phyloP scores from a whole-genome alignment of 2,888 invertebrate species.

The Aphidoletes aphidimyza region DNA sequence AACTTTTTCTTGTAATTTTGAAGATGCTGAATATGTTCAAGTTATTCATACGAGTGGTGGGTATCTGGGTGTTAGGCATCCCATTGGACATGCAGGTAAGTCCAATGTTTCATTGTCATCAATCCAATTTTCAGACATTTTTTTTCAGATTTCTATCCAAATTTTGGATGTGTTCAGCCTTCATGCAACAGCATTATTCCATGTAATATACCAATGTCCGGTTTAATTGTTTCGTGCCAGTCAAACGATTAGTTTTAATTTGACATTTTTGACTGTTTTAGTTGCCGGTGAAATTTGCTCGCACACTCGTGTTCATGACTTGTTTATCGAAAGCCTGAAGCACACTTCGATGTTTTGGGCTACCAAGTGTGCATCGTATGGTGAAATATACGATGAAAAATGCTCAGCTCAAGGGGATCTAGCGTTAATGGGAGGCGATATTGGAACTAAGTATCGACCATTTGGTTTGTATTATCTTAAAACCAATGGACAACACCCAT shows the following conservation, averaged over 20 bases:
- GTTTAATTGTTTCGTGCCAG: not conserved
- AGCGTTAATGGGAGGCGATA: constrained; percentile 49
- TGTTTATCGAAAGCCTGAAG: constrained; percentile 32
- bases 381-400: constrained; percentile 13
- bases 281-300: constrained; percentile 41
- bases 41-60: constrained; percentile 50
- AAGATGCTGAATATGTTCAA: constrained; percentile 54
- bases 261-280: not conserved
- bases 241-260: not conserved
- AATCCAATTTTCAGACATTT: not conserved
- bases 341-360: not conserved
- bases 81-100: constrained; percentile 52
- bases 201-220: too few species aligned
- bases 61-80: constrained; percentile 18
- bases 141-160: constrained; percentile 53
- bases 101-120: too few species aligned
- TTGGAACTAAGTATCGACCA: not conserved
- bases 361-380: constrained; percentile 14
- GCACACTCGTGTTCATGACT: constrained; percentile 38
- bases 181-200: not conserved
- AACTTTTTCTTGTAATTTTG: too few species aligned
- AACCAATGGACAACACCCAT: not conserved
- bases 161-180: constrained; percentile 21
- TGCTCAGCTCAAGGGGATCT: not conserved
- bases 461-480: not conserved